Percentiles rank a stretch among this genome's conserved stretches.
Evolutionary conservation across 1,140 invertebrate genomes (phyloP).

Genomic region (Halotydeus destructor): DNA sequence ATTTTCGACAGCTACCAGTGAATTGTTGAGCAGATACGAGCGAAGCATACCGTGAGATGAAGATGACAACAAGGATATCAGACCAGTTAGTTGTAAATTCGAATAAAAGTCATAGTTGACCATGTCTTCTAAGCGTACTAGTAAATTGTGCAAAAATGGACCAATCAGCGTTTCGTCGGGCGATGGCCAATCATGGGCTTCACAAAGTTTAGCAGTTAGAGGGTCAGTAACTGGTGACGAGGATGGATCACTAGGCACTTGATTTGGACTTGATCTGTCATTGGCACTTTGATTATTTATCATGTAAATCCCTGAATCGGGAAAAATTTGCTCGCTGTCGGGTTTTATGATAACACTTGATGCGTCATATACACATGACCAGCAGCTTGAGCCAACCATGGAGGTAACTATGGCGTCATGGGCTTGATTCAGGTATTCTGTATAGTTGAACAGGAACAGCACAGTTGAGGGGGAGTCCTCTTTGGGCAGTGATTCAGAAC

Average conservation of each 20-base stretch:
- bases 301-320: too few relatives aligned
- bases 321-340: too few relatives aligned
- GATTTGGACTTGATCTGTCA: too few relatives aligned
- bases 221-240: too few relatives aligned
- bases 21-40: constrained; percentile 64
- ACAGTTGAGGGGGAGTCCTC: not conserved
- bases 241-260: too few relatives aligned
- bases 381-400: constrained; percentile 43
- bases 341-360: too few relatives aligned
- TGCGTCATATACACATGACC: too few relatives aligned
- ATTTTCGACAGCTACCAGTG: constrained; percentile 63
- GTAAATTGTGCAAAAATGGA: constrained; percentile 57
- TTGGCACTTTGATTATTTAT: too few relatives aligned
- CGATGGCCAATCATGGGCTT: constrained; percentile 3
- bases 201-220: not conserved
- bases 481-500: not conserved
- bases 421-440: constrained; percentile 46
- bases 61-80: constrained; percentile 60
- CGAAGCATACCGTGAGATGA: constrained; percentile 69
- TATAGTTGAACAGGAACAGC: constrained; percentile 18
- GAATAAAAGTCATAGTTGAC: constrained; percentile 60
- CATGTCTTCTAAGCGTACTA: constrained; percentile 62
- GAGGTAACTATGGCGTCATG: constrained; percentile 47
- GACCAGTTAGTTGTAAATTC: constrained; percentile 67
- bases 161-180: constrained; percentile 27